A percentile compares a stretch with the other conserved stretches of the same genome.
Conservation (phyloP, 2,888 invertebrate species). For the Cheilosia impressa region DNA sequence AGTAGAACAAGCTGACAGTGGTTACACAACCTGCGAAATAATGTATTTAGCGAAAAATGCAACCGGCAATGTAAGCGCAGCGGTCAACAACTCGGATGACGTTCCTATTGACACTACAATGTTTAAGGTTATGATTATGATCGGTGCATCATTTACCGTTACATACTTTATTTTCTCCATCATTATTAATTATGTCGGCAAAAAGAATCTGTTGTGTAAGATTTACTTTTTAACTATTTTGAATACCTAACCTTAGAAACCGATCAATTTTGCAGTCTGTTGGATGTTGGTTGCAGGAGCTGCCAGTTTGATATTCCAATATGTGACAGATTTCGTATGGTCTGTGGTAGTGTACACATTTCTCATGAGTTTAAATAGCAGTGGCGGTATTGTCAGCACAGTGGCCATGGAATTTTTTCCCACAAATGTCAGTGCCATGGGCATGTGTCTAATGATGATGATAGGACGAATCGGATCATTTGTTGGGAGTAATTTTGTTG, state of each 20-base stretch:
- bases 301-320: not conserved
- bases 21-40: not conserved
- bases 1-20: not conserved
- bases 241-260: not conserved
- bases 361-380: slow-evolving; percentile 84
- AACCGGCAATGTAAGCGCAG: not conserved
- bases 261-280: slow-evolving; percentile 10
- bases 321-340: slow-evolving; percentile 2
- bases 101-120: slow-evolving; percentile 19
- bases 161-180: slow-evolving; percentile 23
- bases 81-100: not conserved
- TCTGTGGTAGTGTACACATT: slow-evolving; percentile 71
- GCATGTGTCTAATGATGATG: slow-evolving; percentile 76
- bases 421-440: slow-evolving; percentile 81
- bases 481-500: slow-evolving; percentile 75
- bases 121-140: slow-evolving; percentile 23
- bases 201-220: not conserved
- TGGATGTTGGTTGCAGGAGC: slow-evolving; percentile 11
- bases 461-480: slow-evolving; percentile 76
- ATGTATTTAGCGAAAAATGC: not conserved
- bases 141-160: slow-evolving; percentile 26
- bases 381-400: slow-evolving; percentile 84
- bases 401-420: slow-evolving; percentile 85
- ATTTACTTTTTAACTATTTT: no score
- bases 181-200: not conserved